These are phyloP conservation scores for Lepilemur septentrionalis DNA, from an alignment of 2,797 vertebrate genomes.

Conservation along the genomic window DNA sequence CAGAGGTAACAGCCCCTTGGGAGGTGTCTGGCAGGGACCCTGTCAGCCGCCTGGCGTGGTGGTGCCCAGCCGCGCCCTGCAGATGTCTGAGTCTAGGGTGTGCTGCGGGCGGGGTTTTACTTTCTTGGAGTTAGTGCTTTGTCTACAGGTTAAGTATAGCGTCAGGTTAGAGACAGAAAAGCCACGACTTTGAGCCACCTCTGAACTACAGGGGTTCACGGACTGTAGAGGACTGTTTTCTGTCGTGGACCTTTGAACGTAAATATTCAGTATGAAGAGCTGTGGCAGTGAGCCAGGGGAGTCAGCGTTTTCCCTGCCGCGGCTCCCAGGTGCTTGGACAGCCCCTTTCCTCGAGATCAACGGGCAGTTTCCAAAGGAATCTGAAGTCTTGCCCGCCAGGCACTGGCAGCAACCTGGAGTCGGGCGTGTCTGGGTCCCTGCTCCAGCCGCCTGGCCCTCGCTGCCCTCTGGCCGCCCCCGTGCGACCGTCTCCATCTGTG, in stretches of 20 bases:
- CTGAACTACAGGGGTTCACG: not conserved
- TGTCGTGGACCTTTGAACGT: not conserved
- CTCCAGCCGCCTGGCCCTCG: too few species aligned
- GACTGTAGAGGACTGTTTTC: not conserved
- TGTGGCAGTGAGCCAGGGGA: not conserved
- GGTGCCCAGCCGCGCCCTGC: too few species aligned
- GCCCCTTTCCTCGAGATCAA: not conserved
- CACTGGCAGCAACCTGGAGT: too few species aligned
- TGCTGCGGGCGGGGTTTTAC: not conserved
- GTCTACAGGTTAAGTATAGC: not conserved
- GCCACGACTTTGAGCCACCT: not conserved
- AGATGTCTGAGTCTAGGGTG: not conserved
- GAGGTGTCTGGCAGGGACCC: not conserved
- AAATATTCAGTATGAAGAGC: not conserved
- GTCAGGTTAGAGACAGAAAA: not conserved
- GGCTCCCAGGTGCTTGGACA: too few species aligned
- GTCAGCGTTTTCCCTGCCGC: too few species aligned
- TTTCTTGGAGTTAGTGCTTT: not conserved
- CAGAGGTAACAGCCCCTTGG: not conserved
- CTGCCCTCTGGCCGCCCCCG: too few species aligned
- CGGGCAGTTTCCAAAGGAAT: too few species aligned
- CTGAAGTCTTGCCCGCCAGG: not conserved
- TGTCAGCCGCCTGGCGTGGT: not conserved
- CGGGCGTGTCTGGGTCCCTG: too few species aligned
- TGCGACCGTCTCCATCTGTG: rapidly evolving